Evolutionary conservation across 92 coral and sea anemone genomes (phyloP), one percentile per base, ranked within the genome.

Genomic region (Plumapathes pennacea): DNA sequence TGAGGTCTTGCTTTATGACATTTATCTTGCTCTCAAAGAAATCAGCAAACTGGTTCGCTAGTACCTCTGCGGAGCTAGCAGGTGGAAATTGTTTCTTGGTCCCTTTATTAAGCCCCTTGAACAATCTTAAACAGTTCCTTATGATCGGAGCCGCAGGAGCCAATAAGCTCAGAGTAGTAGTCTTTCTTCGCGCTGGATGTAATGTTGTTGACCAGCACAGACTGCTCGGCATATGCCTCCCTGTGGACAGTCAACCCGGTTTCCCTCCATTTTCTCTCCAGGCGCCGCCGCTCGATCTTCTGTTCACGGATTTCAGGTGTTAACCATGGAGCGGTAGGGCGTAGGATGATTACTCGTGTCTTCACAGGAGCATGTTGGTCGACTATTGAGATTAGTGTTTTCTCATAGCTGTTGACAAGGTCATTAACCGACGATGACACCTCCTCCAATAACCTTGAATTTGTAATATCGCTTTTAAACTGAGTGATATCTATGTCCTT

Each of bases 21-120:
- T 31, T 34, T 13, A 65, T 65, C 53, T 59, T 59, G 36, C 37
- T 41, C 32, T 25, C 50, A 18, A 50, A 50, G 38, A 64, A 64
- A 50, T 49, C 62, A 32, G 50, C 73, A 52, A 65, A 65, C 5
- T 50, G 61, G 37, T 65, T 52, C 23, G 73, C 62, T 10, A 65
- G 73, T 4, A 47, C 49, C 38, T 64, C 72, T 47, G 19, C 21
- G 30, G 49, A 71, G 38, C 51, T 31, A 10, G 57, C 13, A 25
- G 32, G 71, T 22, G 62, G 71, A 10, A 38, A 55, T 56, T 46
- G 43, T 17, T 13, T 46, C 47, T 70, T 60, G 46, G 69, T 60
- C 37, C 60, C 60, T 13, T 69, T 68, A 59, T 71, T 59, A 11
- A 71, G 69, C 41, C 58, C 6, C 48, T 18, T 70, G 14, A 15